Percentiles rank a stretch among this genome's conserved stretches.
Conservation (phyloP, 2,113 vertebrate species). For the Myrmecophaga tridactyla region DNA sequence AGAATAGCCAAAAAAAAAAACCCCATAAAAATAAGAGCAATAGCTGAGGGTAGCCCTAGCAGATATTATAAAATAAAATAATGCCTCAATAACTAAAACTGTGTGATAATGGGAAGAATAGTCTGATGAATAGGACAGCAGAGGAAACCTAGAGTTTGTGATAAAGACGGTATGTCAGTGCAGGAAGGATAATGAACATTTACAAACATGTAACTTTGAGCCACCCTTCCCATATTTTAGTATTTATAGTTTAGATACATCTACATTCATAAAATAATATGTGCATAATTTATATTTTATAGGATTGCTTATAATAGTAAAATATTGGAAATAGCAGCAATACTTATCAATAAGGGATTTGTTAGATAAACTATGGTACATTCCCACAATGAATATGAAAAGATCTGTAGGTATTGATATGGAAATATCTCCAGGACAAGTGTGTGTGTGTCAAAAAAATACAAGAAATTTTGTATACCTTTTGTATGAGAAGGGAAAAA, state of each 20-base stretch:
- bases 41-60: not conserved
- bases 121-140: not conserved
- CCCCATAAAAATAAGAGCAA: not conserved
- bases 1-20: not conserved
- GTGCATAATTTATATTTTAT: fast-evolving
- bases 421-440: not conserved
- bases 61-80: not conserved
- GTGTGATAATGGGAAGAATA: not conserved
- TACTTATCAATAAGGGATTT: not conserved
- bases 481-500: not conserved
- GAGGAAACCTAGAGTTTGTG: not conserved
- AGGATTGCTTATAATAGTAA: not conserved
- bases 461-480: not conserved
- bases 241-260: not conserved
- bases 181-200: not conserved
- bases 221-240: not conserved
- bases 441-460: not conserved
- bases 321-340: not conserved
- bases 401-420: not conserved
- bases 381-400: not conserved
- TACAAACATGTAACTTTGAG: not conserved
- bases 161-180: not conserved
- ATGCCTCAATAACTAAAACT: not conserved
- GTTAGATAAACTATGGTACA: not conserved
- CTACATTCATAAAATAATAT: not conserved